Evolutionary conservation across 1,140 invertebrate genomes (phyloP), one percentile per base, ranked within the genome.

Genomic region (Drosophila truncata): DNA sequence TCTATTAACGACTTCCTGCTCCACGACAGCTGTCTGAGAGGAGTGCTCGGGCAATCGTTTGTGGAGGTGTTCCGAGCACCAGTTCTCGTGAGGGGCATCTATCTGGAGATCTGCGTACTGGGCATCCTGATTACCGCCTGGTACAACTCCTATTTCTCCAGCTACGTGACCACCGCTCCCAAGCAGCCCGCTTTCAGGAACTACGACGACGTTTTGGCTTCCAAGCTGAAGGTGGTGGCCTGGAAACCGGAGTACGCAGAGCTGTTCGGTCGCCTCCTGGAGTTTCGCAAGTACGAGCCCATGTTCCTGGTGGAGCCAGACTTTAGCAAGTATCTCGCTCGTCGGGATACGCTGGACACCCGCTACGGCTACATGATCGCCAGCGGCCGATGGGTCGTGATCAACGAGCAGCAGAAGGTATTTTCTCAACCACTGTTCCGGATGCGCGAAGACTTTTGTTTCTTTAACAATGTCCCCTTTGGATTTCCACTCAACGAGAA

Each of bases 91-190:
- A 74, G 91, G 1, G 72, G 66, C 18, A 92, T 85, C 4, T 92
- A 92, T 41, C 9, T 92, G 18, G 59, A 92, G 50, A 92, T 92
- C 13, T 92, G 84, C 39, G 18, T 88, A 6, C 33, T 92, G 18
- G 91, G 91, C 10, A 80, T 92, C 18, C 55, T 92, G 10, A 66
- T 92, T 5, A 91, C 91, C 4, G 86, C 80, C 18, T 91, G 84
- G 72, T 92, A 91, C 13, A 92, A 92, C 20, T 83, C 91, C 0
- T 91, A 87, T 49, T 92, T 92, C 47, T 88, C 91, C 13, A 78
- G 91, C 23, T 92, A 86, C 52, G 80, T 90, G 20, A 92, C 91
- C 10, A 87, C 69, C 11, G 54, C 78, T 0, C 91, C 91, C 0
- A 92, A 90, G 29, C 64, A 70, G 37, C n/a, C 57, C 3, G 62